Evolutionary conservation across 2,888 invertebrate genomes (phyloP).

Genomic region (Mellilla xanthometata): DNA sequence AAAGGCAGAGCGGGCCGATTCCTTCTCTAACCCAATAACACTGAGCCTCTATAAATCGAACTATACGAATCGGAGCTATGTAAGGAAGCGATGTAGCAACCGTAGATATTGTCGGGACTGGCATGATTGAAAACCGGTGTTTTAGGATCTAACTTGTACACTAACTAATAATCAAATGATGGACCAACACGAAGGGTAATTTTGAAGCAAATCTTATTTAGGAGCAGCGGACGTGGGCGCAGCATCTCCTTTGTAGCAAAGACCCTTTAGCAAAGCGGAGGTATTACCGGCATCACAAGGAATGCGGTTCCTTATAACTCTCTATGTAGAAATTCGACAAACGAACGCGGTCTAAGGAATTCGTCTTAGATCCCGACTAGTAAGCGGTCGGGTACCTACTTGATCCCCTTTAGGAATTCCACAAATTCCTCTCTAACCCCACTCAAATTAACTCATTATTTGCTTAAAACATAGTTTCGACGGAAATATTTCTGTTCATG

Average conservation of each 20-base stretch:
- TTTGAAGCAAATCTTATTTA: conserved; percentile 7
- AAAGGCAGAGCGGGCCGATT: conserved; percentile 52
- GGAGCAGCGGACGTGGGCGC: conserved; percentile 15
- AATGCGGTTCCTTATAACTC: conserved; percentile 25
- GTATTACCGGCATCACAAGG: conserved; percentile 11
- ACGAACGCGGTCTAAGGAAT: conserved; percentile 38
- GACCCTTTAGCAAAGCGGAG: conserved; percentile 20
- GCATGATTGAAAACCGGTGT: conserved; percentile 46
- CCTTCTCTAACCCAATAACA: conserved; percentile 55
- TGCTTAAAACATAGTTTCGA: conserved; percentile 46
- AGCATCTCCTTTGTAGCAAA: conserved; percentile 21
- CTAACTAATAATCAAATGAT: conserved; percentile 41
- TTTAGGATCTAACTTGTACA: conserved; percentile 34
- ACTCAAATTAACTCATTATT: conserved; percentile 62
- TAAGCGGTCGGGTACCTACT: conserved; percentile 43
- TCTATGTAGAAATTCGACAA: conserved; percentile 27
- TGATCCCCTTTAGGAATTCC: conserved; percentile 53
- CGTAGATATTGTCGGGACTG: conserved; percentile 52
- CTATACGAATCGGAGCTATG: conserved; percentile 47
- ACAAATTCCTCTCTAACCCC: conserved; percentile 46
- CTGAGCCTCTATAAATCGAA: conserved; percentile 48
- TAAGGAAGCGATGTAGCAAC: conserved; percentile 52
- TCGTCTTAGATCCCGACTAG: conserved; percentile 45
- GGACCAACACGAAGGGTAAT: conserved; percentile 7
- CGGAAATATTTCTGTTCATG: conserved; percentile 15